Conservation (phyloP, 53 echinoderm and acorn worm species). For the Paracentrotus lividus region DNA sequence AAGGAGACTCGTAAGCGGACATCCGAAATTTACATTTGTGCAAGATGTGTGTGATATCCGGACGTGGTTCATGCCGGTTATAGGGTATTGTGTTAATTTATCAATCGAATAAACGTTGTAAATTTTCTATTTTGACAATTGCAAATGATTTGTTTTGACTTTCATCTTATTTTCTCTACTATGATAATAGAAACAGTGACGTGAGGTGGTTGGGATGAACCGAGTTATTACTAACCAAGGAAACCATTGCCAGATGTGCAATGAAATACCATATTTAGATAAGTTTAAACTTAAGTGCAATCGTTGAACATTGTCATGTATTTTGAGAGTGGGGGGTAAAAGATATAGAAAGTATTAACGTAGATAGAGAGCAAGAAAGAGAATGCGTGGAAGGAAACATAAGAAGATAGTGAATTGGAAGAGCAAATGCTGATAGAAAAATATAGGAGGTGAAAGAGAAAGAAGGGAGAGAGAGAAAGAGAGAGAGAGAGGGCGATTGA, state of each 20-base stretch:
- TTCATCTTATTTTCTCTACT: neutral
- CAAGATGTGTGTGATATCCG: constrained; percentile 3
- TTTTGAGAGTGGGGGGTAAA: neutral
- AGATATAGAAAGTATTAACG: too few species aligned
- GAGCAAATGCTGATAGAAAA: neutral
- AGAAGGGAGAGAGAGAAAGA: too few species aligned
- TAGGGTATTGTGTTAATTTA: neutral
- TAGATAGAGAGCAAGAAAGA: neutral
- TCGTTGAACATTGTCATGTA: neutral
- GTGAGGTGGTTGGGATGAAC: neutral
- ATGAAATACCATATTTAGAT: too few species aligned
- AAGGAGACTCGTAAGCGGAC: neutral
- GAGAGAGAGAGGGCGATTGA: too few species aligned
- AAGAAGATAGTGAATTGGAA: neutral
- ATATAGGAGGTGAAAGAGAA: neutral
- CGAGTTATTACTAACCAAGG: neutral
- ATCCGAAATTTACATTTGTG: neutral
- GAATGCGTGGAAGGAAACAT: neutral
- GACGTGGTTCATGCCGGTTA: constrained; percentile 1
- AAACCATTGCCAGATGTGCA: neutral
- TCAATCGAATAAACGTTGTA: neutral
- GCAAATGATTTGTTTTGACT: neutral
- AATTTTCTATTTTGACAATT: neutral
- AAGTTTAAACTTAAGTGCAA: too few species aligned
- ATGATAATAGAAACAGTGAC: neutral